Percentiles rank a stretch among this genome's conserved stretches.
These are phyloP conservation scores for Metopia argyrocephala DNA, from an alignment of 2,888 invertebrate genomes.

Conservation along the genomic window DNA sequence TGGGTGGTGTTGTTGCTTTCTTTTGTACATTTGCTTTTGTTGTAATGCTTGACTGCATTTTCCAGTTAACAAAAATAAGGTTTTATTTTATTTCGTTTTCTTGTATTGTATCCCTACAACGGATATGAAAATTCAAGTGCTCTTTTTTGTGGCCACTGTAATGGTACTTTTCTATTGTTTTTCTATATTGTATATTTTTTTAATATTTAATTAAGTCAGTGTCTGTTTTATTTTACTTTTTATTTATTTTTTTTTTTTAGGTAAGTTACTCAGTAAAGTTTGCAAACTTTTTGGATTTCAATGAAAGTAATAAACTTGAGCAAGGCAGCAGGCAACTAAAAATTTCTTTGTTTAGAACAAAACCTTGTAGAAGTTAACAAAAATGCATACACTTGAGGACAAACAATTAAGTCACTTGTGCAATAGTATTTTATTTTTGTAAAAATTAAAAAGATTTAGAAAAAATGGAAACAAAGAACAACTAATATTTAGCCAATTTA, in stretches of 20 bases:
- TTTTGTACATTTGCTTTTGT: background rate
- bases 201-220: conserved; percentile 53
- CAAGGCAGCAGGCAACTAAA: conserved; percentile 13
- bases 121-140: conserved; percentile 56
- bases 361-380: too few species aligned
- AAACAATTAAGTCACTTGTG: too few species aligned
- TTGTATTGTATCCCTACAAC: conserved; percentile 37
- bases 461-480: too few species aligned
- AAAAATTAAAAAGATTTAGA: too few species aligned
- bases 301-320: conserved; percentile 48
- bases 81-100: conserved; percentile 21
- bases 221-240: conserved; percentile 16
- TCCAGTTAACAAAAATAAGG: conserved; percentile 17
- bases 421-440: too few species aligned
- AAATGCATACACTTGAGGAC: too few species aligned
- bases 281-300: conserved; percentile 7
- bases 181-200: conserved; percentile 37
- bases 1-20: background rate
- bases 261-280: conserved; percentile 46
- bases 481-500: too few species aligned
- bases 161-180: background rate
- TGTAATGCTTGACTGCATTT: conserved; percentile 50
- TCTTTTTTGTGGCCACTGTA: background rate
- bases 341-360: conserved; percentile 37
- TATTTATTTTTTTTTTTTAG: background rate